A percentile compares a stretch with the other conserved stretches of the same genome.
Evolutionary conservation across 2,888 invertebrate species (phyloP).

Genomic region (Sinotaia quadrata): DNA sequence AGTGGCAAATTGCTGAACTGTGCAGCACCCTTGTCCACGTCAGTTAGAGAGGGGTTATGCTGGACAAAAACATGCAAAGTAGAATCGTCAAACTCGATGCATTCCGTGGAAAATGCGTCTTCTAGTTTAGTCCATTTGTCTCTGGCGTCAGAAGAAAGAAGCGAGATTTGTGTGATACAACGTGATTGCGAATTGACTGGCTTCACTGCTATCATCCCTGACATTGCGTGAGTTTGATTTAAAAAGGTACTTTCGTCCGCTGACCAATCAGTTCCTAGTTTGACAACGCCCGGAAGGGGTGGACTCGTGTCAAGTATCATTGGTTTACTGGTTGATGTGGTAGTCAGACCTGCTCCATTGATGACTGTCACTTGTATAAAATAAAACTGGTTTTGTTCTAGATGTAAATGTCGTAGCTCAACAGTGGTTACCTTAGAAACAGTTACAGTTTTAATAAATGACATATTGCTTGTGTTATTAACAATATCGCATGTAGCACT

Average conservation of each 20-base stretch:
- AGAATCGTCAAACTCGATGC: conserved; percentile 2
- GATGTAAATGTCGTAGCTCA: background rate
- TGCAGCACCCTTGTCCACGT: conserved; percentile 8
- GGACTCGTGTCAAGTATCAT: conserved; percentile 10
- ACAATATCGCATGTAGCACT: background rate
- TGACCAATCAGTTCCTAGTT: conserved; percentile 15
- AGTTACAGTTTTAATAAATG: background rate
- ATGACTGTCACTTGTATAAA: conserved; percentile 11
- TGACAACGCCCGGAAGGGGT: conserved; percentile 7
- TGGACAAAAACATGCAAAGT: conserved; percentile 6
- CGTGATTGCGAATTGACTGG: background rate
- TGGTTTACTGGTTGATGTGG: background rate
- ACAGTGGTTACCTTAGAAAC: background rate
- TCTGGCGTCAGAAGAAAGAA: background rate
- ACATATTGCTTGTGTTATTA: background rate
- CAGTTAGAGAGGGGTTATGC: conserved; percentile 9
- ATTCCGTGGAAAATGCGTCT: background rate
- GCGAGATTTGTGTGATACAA: conserved; percentile 7
- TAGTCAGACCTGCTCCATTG: conserved; percentile 16
- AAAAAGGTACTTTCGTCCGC: background rate
- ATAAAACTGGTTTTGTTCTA: conserved; percentile 3
- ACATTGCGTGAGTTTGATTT: background rate
- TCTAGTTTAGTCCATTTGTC: background rate
- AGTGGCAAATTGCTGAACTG: background rate
- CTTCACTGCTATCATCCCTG: background rate